These are phyloP conservation scores for Rhyacichthys aspro DNA, from an alignment of 2,797 vertebrate genomes.

Conservation along the genomic window DNA sequence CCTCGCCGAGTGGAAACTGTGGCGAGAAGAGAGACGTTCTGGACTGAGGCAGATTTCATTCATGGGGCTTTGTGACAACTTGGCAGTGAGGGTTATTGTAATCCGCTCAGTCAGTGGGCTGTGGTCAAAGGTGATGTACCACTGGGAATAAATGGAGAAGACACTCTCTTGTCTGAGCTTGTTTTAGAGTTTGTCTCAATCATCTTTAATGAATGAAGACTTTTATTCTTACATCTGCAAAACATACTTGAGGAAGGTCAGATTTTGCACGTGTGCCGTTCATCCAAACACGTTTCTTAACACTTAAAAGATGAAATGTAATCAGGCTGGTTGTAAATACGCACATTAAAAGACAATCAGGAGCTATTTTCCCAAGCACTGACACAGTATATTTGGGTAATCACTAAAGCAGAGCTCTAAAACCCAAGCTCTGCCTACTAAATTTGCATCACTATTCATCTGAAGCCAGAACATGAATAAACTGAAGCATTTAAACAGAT, in stretches of 20 bases:
- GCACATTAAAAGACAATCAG: constrained; percentile 2
- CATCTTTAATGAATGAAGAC: neutral
- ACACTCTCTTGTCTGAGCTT: neutral
- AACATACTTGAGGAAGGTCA: neutral
- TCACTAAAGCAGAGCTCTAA: too few relatives aligned
- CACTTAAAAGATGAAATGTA: neutral
- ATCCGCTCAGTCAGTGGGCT: constrained; percentile 31
- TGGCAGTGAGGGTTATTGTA: constrained; percentile 24
- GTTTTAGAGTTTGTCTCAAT: neutral
- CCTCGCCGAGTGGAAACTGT: constrained; percentile 35
- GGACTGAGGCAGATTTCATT: constrained; percentile 30
- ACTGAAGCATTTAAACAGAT: too few relatives aligned
- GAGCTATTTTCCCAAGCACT: neutral
- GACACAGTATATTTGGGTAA: neutral
- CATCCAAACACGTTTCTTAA: constrained; percentile 3
- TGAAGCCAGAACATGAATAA: too few relatives aligned
- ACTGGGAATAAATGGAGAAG: constrained; percentile 16
- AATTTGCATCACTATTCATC: too few relatives aligned
- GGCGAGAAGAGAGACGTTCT: constrained; percentile 24
- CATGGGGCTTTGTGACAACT: constrained; percentile 12
- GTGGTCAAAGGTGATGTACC: constrained; percentile 32
- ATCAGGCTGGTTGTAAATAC: constrained; percentile 5
- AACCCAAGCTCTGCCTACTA: too few relatives aligned
- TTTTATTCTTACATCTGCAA: neutral
- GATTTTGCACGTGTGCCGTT: neutral